Evolutionary conservation across 2,113 vertebrate species (phyloP).

Genomic region (Neolamprologus tretocephalus): DNA sequence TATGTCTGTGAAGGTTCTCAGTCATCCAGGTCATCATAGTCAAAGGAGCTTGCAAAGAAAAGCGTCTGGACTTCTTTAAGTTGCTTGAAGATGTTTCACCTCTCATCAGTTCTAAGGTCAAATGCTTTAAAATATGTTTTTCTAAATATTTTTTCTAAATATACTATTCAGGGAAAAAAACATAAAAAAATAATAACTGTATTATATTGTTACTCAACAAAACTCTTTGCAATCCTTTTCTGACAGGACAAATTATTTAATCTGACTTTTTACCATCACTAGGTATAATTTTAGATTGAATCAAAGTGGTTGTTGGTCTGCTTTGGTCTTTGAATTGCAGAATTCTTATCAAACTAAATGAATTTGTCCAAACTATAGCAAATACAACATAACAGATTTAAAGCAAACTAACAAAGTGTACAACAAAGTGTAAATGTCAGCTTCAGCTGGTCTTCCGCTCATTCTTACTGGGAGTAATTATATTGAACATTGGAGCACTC

Average conservation of each 20-base stretch:
- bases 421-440: background rate
- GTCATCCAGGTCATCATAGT: too few relatives aligned
- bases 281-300: background rate
- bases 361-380: background rate
- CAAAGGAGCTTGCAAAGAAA: too few relatives aligned
- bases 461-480: background rate
- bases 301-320: background rate
- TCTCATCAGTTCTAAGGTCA: too few relatives aligned
- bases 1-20: background rate
- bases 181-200: background rate
- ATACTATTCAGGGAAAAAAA: background rate
- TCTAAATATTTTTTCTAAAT: background rate
- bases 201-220: background rate
- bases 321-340: background rate
- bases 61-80: too few relatives aligned
- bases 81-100: fast-evolving
- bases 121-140: background rate
- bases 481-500: background rate
- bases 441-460: background rate
- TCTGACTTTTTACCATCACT: background rate
- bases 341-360: background rate
- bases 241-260: background rate
- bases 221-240: background rate
- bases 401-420: background rate
- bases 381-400: background rate